phyloP scores from a whole-genome alignment of 2,113 vertebrate genomes.

The Casuarius casuarius region DNA sequence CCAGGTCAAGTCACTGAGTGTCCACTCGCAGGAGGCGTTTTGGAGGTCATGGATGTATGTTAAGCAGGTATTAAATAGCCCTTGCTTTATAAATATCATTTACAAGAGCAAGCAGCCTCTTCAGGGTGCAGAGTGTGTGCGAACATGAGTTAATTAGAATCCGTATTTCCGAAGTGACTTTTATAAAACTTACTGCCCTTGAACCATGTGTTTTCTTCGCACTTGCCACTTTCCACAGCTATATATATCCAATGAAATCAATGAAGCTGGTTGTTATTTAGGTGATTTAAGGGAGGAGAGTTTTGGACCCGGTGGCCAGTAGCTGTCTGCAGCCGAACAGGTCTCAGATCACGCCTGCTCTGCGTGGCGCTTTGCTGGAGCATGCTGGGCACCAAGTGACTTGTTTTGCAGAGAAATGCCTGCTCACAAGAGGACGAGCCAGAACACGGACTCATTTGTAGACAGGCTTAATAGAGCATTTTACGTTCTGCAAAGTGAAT shows the following conservation, averaged over 20 bases:
- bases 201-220: background rate
- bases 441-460: background rate
- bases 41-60: slow-evolving; percentile 10
- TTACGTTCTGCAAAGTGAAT: background rate
- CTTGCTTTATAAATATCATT: slow-evolving; percentile 22
- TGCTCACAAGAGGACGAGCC: background rate
- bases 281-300: background rate
- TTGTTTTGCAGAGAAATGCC: background rate
- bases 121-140: background rate
- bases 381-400: background rate
- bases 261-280: background rate
- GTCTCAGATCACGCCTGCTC: rapidly evolving
- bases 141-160: slow-evolving; percentile 15
- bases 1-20: background rate
- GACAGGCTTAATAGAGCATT: background rate
- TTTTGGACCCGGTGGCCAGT: rapidly evolving
- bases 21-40: slow-evolving; percentile 12
- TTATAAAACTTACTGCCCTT: background rate
- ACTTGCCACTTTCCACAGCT: background rate
- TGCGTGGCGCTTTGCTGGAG: rapidly evolving
- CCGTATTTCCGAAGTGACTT: slow-evolving; percentile 18
- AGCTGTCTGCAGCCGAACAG: background rate
- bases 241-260: rapidly evolving
- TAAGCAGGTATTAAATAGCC: slow-evolving; percentile 48
- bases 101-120: slow-evolving; percentile 4